Conservation (phyloP, 2,888 invertebrate species). For the Ichneumoninae sp. region DNA sequence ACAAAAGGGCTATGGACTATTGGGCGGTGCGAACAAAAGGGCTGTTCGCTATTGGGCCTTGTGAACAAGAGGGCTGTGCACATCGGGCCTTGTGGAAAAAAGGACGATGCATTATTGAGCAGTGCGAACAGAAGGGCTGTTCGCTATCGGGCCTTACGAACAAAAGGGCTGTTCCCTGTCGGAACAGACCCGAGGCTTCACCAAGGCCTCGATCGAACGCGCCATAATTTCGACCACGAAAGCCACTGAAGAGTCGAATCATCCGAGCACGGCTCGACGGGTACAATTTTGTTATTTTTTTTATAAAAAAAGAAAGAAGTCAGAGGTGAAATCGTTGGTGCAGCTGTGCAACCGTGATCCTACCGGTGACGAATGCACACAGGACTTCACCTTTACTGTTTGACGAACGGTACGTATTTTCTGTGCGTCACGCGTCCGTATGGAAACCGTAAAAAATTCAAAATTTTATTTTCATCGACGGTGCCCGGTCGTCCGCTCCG, state of each 20-base stretch:
- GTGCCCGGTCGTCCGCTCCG: conserved; percentile 39
- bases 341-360: conserved; percentile 12
- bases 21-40: too few species aligned
- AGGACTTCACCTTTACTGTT: neutral
- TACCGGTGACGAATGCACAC: neutral
- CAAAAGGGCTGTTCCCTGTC: too few species aligned
- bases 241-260: neutral
- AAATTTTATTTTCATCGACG: conserved; percentile 36
- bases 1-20: too few species aligned
- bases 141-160: too few species aligned
- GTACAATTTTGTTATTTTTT: neutral
- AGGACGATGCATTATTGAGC: too few species aligned
- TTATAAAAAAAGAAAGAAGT: neutral
- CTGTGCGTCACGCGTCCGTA: neutral
- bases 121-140: neutral
- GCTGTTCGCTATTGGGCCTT: neutral
- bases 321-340: neutral
- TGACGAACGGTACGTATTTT: conserved; percentile 3
- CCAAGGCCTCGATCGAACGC: too few species aligned
- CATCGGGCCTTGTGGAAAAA: neutral
- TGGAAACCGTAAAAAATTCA: neutral
- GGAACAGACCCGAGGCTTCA: too few species aligned
- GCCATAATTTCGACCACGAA: too few species aligned
- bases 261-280: neutral
- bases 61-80: neutral